Evolutionary conservation across 2,797 vertebrate species (phyloP), one percentile per base, ranked within the genome.

Genomic region (Sebastes dallii): DNA sequence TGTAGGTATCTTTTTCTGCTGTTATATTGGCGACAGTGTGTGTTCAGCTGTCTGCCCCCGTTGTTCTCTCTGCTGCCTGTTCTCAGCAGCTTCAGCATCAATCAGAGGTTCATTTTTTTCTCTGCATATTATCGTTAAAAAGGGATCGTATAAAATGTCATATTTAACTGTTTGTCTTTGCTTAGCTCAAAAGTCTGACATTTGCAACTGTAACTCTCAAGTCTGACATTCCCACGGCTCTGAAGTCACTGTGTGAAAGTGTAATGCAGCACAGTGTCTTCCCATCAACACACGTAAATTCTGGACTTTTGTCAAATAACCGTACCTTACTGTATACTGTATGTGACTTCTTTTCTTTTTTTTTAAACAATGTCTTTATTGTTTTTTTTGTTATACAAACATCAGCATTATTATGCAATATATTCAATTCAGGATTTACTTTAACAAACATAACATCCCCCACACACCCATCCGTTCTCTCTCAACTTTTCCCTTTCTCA

Each of bases 61-160:
- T 36, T 72, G 52, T 69, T 77, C 36, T 54, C 34, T 34, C 36
- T 54, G 12, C 42, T 24, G 12, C 39, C 6, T 24, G 4, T 46
- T 39, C 22, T 68, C 79, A 52, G 78, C 68, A 18, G 66, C 50
- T 27, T 77, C n/a, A 20, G 8, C 62, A 64, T 60, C 32, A 50
- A n/a, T 65, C 27, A 24, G 29, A 20, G 46, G 61, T 39, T 50
- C 8, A 22, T 59, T 55, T 55, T 16, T 11, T 60, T 7, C 24
- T 39, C 77, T 22, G 8, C 29, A 14, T 71, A 34, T n/a, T 50
- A n/a, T 54, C 18, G 1, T 62, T 54, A 10, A 32, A 24, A 29
- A 5, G 27, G 42, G 9, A 27, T 59, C 25, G 13, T n/a, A 25
- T n/a, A 11, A 61, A 73, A 74, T 55, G 61, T 54, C 69, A 56